Conservation (phyloP, 2,113 vertebrate species). For the Halichoerus grypus region DNA sequence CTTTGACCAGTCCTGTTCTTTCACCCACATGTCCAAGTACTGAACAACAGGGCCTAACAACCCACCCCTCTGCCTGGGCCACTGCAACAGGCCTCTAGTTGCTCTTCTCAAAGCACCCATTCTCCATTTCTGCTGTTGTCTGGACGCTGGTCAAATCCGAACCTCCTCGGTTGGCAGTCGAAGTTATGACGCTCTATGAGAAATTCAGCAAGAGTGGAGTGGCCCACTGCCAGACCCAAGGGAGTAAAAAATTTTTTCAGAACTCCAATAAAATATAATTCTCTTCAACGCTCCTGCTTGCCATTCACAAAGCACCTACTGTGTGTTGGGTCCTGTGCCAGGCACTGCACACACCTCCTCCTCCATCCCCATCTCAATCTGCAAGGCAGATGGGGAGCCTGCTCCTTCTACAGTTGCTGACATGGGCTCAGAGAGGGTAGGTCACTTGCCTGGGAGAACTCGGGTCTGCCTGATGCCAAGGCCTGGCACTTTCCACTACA, state of each 20-base stretch:
- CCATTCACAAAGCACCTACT: neutral
- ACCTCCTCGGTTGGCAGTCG: neutral
- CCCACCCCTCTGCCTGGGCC: neutral
- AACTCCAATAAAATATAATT: neutral
- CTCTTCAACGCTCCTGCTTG: neutral
- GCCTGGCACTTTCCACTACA: neutral
- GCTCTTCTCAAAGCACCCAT: neutral
- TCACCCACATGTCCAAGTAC: neutral
- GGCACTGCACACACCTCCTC: fast-evolving
- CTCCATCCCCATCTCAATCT: no score
- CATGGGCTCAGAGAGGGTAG: neutral
- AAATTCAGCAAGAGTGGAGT: neutral
- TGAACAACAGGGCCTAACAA: neutral
- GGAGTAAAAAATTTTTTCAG: neutral
- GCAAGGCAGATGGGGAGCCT: neutral
- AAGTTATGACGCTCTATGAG: neutral
- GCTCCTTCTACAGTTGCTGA: neutral
- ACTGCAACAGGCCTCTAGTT: no score
- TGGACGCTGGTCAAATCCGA: neutral
- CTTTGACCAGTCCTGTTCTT: neutral
- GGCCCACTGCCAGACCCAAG: neutral
- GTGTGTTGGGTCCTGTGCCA: fast-evolving
- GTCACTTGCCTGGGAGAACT: neutral
- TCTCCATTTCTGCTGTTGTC: neutral
- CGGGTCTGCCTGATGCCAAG: neutral